Evolutionary conservation across 2,797 vertebrate species (phyloP).

Genomic region (Amblyraja radiata): DNA sequence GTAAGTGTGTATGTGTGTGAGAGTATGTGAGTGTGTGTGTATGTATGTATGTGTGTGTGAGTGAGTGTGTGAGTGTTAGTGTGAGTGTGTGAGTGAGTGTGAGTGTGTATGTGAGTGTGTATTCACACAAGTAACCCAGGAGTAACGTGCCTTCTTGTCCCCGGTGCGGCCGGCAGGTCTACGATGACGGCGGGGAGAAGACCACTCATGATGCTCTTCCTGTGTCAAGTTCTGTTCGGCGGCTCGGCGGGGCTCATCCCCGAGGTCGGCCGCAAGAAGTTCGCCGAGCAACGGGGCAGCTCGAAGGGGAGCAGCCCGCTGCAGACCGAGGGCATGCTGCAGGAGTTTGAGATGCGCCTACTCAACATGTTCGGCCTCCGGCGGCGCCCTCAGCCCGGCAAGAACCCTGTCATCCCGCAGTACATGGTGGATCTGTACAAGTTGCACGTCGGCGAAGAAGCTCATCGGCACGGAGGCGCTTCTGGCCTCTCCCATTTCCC

Average conservation of each 20-base stretch:
- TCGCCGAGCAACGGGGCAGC: constrained; percentile 56
- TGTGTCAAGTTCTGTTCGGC: constrained; percentile 90
- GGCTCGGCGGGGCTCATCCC: constrained; percentile 86
- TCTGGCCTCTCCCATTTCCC: neutral
- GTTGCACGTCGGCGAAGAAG: constrained; percentile 72
- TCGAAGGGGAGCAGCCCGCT: constrained; percentile 72
- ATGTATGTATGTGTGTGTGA: no score
- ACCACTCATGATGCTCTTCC: constrained; percentile 90
- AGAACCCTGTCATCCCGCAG: constrained; percentile 79
- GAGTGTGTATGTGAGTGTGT: no score
- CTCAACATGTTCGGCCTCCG: constrained; percentile 93
- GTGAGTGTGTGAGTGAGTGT: neutral
- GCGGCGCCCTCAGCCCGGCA: constrained; percentile 83
- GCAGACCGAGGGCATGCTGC: constrained; percentile 78
- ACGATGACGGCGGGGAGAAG: constrained; percentile 96
- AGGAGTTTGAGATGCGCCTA: constrained; percentile 86
- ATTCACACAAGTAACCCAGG: neutral
- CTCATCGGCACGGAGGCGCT: neutral
- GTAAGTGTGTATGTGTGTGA: no score
- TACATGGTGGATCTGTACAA: constrained; percentile 96
- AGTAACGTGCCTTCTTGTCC: constrained; percentile 37
- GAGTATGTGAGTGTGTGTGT: no score
- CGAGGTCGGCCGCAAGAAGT: constrained; percentile 81
- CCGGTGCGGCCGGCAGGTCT: constrained; percentile 68
- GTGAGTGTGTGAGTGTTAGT: no score